Percentiles rank a stretch among this genome's conserved stretches.
Evolutionary conservation across 1,140 invertebrate species (phyloP).

Genomic region (Microplitis demolitor): DNA sequence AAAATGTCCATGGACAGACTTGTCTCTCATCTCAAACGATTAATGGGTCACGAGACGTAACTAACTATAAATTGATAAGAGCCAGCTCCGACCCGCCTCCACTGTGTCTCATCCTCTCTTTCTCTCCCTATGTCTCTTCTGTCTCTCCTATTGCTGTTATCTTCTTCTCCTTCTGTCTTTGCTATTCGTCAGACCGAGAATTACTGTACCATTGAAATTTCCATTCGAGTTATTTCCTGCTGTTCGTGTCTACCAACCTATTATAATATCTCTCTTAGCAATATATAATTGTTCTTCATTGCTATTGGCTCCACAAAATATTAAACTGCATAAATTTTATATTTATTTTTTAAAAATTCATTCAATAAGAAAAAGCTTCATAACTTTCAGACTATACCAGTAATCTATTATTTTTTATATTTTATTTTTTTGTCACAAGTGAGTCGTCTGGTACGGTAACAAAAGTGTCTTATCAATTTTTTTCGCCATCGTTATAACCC

Average conservation of each 20-base stretch:
- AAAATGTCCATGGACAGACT: constrained; percentile 46
- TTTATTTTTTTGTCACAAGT: too few species aligned
- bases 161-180: neutral
- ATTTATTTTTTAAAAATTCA: too few species aligned
- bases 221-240: constrained; percentile 25
- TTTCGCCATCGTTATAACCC: neutral
- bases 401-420: neutral
- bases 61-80: constrained; percentile 4
- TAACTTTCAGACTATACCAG: too few species aligned
- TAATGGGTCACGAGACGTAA: constrained; percentile 48
- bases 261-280: neutral
- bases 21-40: constrained; percentile 39
- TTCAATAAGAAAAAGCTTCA: too few species aligned
- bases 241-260: neutral
- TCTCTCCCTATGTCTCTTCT: neutral
- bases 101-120: neutral
- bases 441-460: neutral
- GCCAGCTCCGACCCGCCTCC: constrained; percentile 1
- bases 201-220: constrained; percentile 28
- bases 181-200: constrained; percentile 5
- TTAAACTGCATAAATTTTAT: neutral
- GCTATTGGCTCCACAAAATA: neutral
- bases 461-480: constrained; percentile 5
- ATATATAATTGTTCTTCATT: neutral
- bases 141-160: neutral